phyloP scores from a whole-genome alignment of 1,140 invertebrate genomes.

The Holotrichia oblita region DNA sequence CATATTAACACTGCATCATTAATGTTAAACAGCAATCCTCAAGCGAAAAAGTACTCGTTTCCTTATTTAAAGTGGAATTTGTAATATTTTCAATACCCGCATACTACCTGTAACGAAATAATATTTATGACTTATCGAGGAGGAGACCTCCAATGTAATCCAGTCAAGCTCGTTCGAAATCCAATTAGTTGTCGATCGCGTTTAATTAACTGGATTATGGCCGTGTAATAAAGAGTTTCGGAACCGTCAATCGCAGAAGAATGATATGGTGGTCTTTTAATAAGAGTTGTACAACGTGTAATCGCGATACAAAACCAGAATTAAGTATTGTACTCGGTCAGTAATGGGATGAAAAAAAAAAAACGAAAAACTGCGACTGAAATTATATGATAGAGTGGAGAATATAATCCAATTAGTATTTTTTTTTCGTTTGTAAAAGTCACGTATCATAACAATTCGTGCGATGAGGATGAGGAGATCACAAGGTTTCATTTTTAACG shows the following conservation, averaged over 20 bases:
- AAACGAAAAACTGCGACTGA: background rate
- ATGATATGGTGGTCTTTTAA: constrained; percentile 29
- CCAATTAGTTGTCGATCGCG: constrained; percentile 25
- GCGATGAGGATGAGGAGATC: too few relatives aligned
- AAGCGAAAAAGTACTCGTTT: background rate
- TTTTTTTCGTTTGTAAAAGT: constrained; percentile 16
- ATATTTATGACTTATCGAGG: background rate
- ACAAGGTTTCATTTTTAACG: too few relatives aligned
- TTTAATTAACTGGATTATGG: constrained; percentile 29
- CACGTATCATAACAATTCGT: background rate
- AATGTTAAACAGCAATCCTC: too few relatives aligned
- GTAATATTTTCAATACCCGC: background rate
- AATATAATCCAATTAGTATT: constrained; percentile 12
- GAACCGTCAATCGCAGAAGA: constrained; percentile 12
- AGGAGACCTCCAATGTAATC: background rate
- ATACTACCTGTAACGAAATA: too few relatives aligned
- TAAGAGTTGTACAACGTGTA: constrained; percentile 16
- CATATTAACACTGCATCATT: constrained; percentile 13
- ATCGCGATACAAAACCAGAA: constrained; percentile 23
- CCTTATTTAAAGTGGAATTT: constrained; percentile 1
- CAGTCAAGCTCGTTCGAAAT: constrained; percentile 14
- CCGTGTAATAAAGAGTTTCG: constrained; percentile 19
- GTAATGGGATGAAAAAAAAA: background rate
- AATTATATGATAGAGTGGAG: constrained; percentile 17
- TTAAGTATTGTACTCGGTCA: constrained; percentile 17